A percentile compares a stretch with the other conserved stretches of the same genome.
These are phyloP conservation scores for Euleptes europaea DNA, from an alignment of 2,113 vertebrate genomes.

Conservation along the genomic window DNA sequence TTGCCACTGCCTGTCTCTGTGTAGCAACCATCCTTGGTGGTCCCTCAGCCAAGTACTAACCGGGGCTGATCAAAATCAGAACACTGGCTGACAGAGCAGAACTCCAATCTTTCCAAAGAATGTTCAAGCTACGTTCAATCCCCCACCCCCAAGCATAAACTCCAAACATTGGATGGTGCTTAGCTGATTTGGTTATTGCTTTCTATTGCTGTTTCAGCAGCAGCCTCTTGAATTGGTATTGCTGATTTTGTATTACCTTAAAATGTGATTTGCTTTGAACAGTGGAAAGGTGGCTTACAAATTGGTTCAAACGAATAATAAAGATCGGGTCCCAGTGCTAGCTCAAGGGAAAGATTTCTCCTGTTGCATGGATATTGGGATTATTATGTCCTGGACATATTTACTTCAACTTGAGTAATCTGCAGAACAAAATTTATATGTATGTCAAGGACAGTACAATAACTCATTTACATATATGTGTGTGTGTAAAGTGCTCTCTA, in stretches of 20 bases:
- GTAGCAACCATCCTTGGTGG: too few species aligned
- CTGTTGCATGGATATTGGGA: too few species aligned
- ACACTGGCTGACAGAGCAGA: background rate
- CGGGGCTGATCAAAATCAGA: background rate
- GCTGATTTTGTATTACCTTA: background rate
- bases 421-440: background rate
- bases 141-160: too few species aligned
- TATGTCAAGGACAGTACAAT: background rate
- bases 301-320: too few species aligned
- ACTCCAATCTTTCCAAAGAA: too few species aligned
- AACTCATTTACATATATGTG: background rate
- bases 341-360: background rate
- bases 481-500: too few species aligned
- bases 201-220: background rate
- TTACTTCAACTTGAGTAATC: background rate
- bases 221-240: background rate
- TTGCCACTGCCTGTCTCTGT: too few species aligned
- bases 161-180: background rate
- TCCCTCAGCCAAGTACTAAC: too few species aligned
- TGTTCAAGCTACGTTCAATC: too few species aligned
- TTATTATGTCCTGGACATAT: background rate
- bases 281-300: background rate
- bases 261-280: background rate
- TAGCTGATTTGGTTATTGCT: background rate
- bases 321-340: background rate